phyloP scores from a whole-genome alignment of 2,113 vertebrate species.

The Sander vitreus region DNA sequence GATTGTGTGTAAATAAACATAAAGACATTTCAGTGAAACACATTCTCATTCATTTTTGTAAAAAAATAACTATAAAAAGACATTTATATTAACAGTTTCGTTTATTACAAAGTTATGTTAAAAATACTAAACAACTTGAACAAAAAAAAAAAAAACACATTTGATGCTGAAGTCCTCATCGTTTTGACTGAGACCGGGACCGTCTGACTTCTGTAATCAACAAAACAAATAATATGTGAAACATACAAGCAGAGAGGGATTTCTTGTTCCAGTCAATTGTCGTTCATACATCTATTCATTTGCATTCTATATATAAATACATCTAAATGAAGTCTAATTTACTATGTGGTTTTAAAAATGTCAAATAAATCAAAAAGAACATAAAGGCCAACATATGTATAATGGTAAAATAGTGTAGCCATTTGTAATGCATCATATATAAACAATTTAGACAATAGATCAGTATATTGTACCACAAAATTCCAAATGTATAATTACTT shows the following conservation, averaged over 20 bases:
- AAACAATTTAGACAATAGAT: not conserved
- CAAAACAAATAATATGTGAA: not conserved
- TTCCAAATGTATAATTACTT: not conserved
- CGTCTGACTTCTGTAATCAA: conserved; percentile 64
- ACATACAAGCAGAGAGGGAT: not conserved
- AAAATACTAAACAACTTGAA: not conserved
- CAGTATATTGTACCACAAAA: not conserved
- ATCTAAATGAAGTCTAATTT: not conserved
- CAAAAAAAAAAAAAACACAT: not conserved
- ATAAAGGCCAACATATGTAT: not conserved
- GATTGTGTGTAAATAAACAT: not conserved
- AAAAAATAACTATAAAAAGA: not conserved
- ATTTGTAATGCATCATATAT: not conserved
- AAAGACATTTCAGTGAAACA: conserved; percentile 1
- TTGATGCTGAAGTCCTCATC: conserved; percentile 32
- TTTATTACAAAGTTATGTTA: conserved; percentile 1
- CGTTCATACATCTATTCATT: not conserved
- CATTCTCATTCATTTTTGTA: conserved; percentile 23
- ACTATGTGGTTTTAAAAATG: not conserved
- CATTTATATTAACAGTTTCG: not conserved
- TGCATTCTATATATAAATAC: not conserved
- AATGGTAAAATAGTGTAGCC: not conserved
- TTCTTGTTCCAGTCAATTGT: not conserved
- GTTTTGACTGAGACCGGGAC: conserved; percentile 47
- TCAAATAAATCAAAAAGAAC: not conserved